phyloP scores from a whole-genome alignment of 2,888 invertebrate species.

The Eubasilissa splendida region DNA sequence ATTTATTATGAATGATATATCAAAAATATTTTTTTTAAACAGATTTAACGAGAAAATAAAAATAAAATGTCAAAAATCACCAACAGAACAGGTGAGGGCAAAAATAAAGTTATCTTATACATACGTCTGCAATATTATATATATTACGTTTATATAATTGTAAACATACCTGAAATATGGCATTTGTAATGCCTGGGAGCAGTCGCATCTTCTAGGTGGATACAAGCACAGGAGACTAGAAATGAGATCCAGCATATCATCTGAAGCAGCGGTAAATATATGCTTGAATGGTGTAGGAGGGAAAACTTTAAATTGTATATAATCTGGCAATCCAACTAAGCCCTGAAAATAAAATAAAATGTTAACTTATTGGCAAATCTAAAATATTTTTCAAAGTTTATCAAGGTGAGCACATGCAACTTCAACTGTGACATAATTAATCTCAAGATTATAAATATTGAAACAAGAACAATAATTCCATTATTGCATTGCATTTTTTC shows the following conservation, averaged over 20 bases:
- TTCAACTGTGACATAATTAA: no score
- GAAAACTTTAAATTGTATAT: constrained; percentile 91
- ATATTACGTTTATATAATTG: neutral
- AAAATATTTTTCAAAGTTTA: no score
- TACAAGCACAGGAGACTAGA: constrained; percentile 84
- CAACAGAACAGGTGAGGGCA: neutral
- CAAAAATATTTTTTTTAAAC: no score
- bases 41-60: no score
- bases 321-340: constrained; percentile 87
- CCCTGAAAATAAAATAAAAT: constrained; percentile 67
- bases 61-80: neutral
- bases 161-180: constrained; percentile 81
- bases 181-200: constrained; percentile 90
- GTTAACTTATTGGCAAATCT: no score
- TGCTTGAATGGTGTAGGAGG: constrained; percentile 88
- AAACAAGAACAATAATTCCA: no score
- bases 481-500: no score
- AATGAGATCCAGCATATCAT: constrained; percentile 90
- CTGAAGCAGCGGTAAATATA: constrained; percentile 96
- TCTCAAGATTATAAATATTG: no score
- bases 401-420: no score
- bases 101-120: neutral
- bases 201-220: constrained; percentile 86
- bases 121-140: neutral
- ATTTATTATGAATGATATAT: no score